These are phyloP conservation scores for Trichosurus vulpecula DNA, from an alignment of 2,797 vertebrate species.

Conservation along the genomic window DNA sequence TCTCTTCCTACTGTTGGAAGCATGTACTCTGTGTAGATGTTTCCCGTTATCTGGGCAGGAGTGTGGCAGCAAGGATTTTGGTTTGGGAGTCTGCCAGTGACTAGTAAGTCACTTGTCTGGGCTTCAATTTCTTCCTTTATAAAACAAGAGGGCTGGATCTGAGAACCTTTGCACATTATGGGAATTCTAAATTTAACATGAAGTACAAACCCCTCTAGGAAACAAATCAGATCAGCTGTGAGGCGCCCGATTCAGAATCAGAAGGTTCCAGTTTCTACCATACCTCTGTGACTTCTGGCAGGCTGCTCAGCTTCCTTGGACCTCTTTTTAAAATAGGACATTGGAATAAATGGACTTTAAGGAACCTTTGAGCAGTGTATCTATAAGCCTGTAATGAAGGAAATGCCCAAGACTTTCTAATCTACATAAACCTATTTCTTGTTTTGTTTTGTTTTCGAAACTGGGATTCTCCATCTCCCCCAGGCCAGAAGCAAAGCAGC, in stretches of 20 bases:
- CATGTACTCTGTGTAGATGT: background rate
- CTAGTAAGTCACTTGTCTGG: background rate
- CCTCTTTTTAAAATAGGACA: background rate
- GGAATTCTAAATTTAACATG: background rate
- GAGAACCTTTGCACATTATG: background rate
- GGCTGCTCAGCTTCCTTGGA: background rate
- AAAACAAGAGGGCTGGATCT: background rate
- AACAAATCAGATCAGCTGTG: background rate
- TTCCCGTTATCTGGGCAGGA: background rate
- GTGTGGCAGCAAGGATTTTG: background rate
- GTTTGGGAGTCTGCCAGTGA: background rate
- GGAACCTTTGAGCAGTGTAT: background rate
- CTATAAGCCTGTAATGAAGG: background rate
- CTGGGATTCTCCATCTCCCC: background rate
- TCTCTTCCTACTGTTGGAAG: background rate
- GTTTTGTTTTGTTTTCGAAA: background rate
- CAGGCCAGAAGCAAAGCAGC: background rate
- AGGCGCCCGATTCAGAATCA: background rate
- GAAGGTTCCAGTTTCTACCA: background rate
- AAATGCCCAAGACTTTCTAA: background rate
- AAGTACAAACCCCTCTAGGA: background rate
- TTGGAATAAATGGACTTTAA: background rate
- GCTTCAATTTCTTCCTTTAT: background rate
- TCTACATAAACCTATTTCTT: background rate
- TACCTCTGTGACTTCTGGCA: background rate